These are phyloP conservation scores for Chondrilla cf. caribensis DNA, from an alignment of 37 sponge, comb jelly and placozoan species.

Conservation along the genomic window DNA sequence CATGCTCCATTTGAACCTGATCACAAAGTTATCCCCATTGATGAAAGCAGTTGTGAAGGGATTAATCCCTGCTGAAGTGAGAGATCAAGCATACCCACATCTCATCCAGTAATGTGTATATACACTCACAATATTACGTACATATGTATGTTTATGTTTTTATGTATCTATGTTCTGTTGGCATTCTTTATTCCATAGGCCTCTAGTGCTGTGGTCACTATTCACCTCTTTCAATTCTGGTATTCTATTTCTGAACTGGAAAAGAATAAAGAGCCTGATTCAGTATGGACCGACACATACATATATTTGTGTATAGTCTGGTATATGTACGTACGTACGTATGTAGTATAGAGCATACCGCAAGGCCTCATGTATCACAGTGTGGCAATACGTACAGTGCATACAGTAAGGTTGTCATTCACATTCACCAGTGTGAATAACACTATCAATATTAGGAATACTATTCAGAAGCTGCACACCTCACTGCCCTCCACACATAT, in stretches of 20 bases:
- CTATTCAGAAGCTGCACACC: too few species aligned
- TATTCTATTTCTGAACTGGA: background rate
- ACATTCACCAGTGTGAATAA: too few species aligned
- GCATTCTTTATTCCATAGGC: background rate
- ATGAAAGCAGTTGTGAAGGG: slow-evolving; percentile 9
- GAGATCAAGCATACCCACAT: background rate
- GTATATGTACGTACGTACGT: too few species aligned
- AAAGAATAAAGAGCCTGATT: background rate
- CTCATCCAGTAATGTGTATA: background rate
- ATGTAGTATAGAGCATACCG: too few species aligned
- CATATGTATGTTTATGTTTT: background rate
- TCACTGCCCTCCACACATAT: too few species aligned
- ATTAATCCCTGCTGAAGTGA: background rate
- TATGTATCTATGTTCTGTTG: slow-evolving; percentile 5
- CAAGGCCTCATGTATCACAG: too few species aligned
- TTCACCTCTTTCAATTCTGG: slow-evolving; percentile 9
- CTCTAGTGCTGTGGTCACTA: background rate
- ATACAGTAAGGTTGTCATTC: too few species aligned
- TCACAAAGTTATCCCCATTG: slow-evolving; percentile 14
- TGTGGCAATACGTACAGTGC: too few species aligned
- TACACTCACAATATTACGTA: background rate
- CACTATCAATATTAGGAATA: too few species aligned
- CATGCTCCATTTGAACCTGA: slow-evolving; percentile 14
- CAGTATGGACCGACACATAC: background rate
- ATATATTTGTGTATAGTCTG: too few species aligned